Base-by-base conservation (phyloP, 2,113 vertebrate genomes). In the Syrrhaptes paradoxus region DNA sequence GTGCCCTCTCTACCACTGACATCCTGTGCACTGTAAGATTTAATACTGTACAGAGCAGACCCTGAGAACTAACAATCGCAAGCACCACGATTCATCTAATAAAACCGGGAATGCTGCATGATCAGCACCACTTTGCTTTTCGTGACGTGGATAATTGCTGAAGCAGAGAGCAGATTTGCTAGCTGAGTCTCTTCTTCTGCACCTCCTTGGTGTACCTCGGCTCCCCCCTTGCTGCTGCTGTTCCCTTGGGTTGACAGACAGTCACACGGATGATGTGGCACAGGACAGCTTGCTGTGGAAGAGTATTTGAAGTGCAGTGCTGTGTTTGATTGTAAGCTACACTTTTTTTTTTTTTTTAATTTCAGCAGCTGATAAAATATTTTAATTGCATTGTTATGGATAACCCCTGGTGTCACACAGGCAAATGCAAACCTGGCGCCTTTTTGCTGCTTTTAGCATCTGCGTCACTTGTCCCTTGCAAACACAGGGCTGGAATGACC, bases 51-150 rank as follows among this genome's bases (percentile, higher is more conserved):
- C 34, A 28, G 52, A 77, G 46, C 57, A 49, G 9, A 41, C 31
- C 32, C 54, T 36, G 46, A 49, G 38, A 61, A 28, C 14, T 82
- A 17, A 61, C 78, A 76, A 29, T 4, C 61, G 72, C 21, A 41
- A 46, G 19, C 3, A 1, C 16, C 31, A 22, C 8, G 16, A 19
- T 59, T 92, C 3, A 38, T 43, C 38, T 62, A 31, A 8, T 76
- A 52, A n/a, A 31, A n/a, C 21, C 0, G 0, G 59, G 59, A 51
- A 43, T 29, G 25, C 24, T 0, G 0, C 0, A 0, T 29, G 21
- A 9, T 57, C 34, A 15, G 0, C 2, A 3, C 9, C n/a, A 2
- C 66, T 70, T 73, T 79, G 10, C 28, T 1, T 75, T 61, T 85
- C 8, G 4, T 29, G 17, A 29, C 1, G 20, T 34, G 67, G 79